Conservation (phyloP, 2,797 vertebrate species). For the Melopsittacus undulatus region DNA sequence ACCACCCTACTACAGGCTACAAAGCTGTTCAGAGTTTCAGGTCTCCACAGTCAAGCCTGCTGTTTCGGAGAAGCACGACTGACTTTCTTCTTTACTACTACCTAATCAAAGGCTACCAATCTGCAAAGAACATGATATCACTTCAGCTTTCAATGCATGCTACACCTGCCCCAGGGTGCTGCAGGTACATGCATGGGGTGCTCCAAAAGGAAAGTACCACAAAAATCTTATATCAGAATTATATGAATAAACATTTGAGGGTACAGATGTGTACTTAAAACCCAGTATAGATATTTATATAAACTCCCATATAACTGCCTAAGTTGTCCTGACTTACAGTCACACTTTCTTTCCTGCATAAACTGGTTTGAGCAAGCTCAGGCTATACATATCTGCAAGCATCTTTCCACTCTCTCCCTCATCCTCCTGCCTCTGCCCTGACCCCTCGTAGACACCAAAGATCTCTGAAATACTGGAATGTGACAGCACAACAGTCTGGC, state of each 20-base stretch:
- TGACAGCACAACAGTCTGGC: not conserved
- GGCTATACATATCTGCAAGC: too few species aligned
- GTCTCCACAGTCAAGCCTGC: not conserved
- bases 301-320: not conserved
- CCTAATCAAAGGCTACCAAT: not conserved
- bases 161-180: fast-evolving
- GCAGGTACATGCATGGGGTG: fast-evolving
- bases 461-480: too few species aligned
- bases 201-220: not conserved
- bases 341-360: not conserved
- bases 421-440: not conserved
- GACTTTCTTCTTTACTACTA: not conserved
- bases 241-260: not conserved
- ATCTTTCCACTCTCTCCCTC: not conserved
- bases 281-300: too few species aligned
- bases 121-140: too few species aligned
- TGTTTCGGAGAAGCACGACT: fast-evolving
- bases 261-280: not conserved
- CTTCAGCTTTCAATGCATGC: too few species aligned
- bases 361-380: too few species aligned
- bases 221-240: not conserved
- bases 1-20: fast-evolving
- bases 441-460: not conserved
- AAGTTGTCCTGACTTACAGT: not conserved
- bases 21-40: not conserved